phyloP scores from a whole-genome alignment of 2,888 invertebrate species.

The Fissipunctia ypsillon region DNA sequence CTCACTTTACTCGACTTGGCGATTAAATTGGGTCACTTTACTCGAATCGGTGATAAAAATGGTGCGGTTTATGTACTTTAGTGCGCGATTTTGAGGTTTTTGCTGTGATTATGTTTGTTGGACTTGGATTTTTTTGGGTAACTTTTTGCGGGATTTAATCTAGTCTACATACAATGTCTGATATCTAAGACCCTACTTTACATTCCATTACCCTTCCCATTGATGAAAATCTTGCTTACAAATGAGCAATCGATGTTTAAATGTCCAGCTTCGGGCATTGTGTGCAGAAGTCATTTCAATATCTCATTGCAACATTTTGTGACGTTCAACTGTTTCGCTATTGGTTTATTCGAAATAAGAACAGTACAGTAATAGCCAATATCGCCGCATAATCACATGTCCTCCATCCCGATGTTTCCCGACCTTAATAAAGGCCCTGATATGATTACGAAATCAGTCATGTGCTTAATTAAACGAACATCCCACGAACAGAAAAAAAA shows the following conservation, averaged over 20 bases:
- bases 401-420: slow-evolving; percentile 27
- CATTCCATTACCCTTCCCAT: slow-evolving; percentile 22
- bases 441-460: slow-evolving; percentile 44
- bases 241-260: slow-evolving; percentile 26
- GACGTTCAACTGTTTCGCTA: slow-evolving; percentile 4
- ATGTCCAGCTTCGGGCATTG: background rate
- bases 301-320: slow-evolving; percentile 6
- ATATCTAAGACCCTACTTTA: slow-evolving; percentile 4
- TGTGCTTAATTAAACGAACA: slow-evolving; percentile 44
- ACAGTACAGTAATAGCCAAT: slow-evolving; percentile 31
- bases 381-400: slow-evolving; percentile 34
- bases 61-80: slow-evolving; percentile 20
- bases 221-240: background rate
- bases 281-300: slow-evolving; percentile 5
- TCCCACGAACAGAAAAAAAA: slow-evolving; percentile 1
- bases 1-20: slow-evolving; percentile 57
- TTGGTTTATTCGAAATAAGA: slow-evolving; percentile 15
- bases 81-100: slow-evolving; percentile 35
- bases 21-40: slow-evolving; percentile 64
- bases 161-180: slow-evolving; percentile 6
- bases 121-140: background rate
- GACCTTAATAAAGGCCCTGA: slow-evolving; percentile 41
- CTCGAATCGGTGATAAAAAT: slow-evolving; percentile 56
- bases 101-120: slow-evolving; percentile 25
- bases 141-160: slow-evolving; percentile 8